Evolutionary conservation across 2,113 vertebrate genomes (phyloP).

Genomic region (Dipodomys ordii): DNA sequence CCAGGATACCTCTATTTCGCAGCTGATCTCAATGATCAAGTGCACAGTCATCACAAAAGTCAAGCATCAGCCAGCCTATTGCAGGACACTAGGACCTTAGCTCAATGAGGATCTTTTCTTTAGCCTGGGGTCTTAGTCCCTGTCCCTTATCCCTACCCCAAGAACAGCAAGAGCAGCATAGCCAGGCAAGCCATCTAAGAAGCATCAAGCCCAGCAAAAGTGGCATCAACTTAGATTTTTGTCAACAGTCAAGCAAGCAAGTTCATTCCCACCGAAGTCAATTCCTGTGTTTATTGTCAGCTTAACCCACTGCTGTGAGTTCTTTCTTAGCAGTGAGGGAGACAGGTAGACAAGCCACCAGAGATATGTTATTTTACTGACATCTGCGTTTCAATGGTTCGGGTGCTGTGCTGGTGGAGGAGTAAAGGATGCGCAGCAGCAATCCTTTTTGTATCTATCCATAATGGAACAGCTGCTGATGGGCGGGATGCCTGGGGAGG

Average conservation of each 20-base stretch:
- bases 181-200: not conserved
- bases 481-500: conserved; percentile 57
- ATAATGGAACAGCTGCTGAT: conserved; percentile 35
- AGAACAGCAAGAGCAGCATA: not conserved
- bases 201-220: not conserved
- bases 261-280: conserved; percentile 49
- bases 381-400: conserved; percentile 6
- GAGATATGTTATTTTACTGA: conserved; percentile 61
- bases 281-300: conserved; percentile 57
- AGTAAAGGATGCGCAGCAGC: conserved; percentile 37
- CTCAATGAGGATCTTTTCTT: not conserved
- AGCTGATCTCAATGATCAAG: not conserved
- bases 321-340: conserved; percentile 46
- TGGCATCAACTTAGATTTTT: conserved; percentile 1
- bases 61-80: not conserved
- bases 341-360: conserved; percentile 63
- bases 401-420: not conserved
- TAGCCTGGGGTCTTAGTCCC: not conserved
- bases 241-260: conserved; percentile 68
- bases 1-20: not conserved
- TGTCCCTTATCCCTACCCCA: not conserved
- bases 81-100: not conserved
- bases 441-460: conserved; percentile 74
- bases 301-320: not conserved
- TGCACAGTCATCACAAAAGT: not conserved